Evolutionary conservation across 1,140 invertebrate genomes (phyloP).

Genomic region (Heliconius eleuchia): DNA sequence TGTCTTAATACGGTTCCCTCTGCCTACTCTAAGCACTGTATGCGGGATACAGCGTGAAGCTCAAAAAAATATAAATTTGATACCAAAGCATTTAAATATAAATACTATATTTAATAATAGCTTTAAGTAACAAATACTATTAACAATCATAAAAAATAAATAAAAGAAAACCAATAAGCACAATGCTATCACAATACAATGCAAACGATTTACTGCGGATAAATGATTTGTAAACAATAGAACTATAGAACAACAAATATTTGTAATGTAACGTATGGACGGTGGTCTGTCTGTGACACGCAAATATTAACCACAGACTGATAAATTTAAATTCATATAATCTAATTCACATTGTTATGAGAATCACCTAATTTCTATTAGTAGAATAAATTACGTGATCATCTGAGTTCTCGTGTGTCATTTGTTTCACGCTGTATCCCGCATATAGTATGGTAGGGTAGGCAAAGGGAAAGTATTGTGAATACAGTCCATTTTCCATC

Average conservation of each 20-base stretch:
- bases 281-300: not conserved
- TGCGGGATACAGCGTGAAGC: too few relatives aligned
- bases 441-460: too few relatives aligned
- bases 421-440: too few relatives aligned
- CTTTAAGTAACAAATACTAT: not conserved
- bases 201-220: not conserved
- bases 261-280: constrained; percentile 7
- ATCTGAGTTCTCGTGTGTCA: not conserved
- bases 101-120: too few relatives aligned
- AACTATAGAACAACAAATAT: constrained; percentile 10
- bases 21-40: too few relatives aligned
- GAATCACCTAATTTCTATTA: not conserved
- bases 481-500: too few relatives aligned
- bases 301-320: constrained; percentile 13
- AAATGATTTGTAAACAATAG: constrained; percentile 6
- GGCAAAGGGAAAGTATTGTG: not conserved
- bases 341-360: not conserved
- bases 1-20: too few relatives aligned
- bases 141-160: not conserved
- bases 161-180: not conserved
- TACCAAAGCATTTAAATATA: too few relatives aligned
- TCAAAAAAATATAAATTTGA: too few relatives aligned
- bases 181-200: not conserved
- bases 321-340: not conserved
- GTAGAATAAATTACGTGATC: not conserved